A percentile compares a stretch with the other conserved stretches of the same genome.
phyloP scores from a whole-genome alignment of 2,797 vertebrate species.

The Phrynocephalus vlangalii region DNA sequence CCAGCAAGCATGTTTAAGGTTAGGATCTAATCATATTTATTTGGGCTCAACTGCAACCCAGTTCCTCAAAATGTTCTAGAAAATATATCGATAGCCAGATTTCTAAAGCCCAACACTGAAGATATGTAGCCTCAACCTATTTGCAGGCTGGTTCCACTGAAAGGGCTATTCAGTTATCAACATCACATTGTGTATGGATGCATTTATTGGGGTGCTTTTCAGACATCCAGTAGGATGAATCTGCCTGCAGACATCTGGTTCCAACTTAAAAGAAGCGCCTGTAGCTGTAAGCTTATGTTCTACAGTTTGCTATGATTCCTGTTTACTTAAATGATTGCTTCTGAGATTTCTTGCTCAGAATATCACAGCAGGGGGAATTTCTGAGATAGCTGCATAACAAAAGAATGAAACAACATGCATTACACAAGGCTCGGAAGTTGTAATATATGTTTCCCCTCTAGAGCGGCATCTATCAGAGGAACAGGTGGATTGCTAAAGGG shows the following conservation, averaged over 20 bases:
- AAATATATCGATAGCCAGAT: not conserved
- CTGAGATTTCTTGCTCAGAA: slow-evolving; percentile 40
- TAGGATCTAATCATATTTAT: not conserved
- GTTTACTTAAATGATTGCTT: slow-evolving; percentile 61
- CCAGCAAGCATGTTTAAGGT: not conserved
- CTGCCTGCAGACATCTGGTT: slow-evolving; percentile 37
- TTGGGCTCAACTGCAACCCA: too few relatives aligned
- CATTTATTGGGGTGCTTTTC: slow-evolving; percentile 17
- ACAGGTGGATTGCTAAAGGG: slow-evolving; percentile 51
- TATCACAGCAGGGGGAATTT: slow-evolving; percentile 48
- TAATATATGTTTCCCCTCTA: slow-evolving; percentile 39
- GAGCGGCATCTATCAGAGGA: slow-evolving; percentile 47
- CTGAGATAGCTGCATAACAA: slow-evolving; percentile 18
- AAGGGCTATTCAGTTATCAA: slow-evolving; percentile 9
- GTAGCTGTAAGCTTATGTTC: slow-evolving; percentile 25
- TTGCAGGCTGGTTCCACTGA: not conserved
- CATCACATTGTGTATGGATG: slow-evolving; percentile 1
- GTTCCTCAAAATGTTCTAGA: not conserved
- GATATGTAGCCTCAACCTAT: slow-evolving; percentile 10
- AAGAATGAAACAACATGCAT: slow-evolving; percentile 44
- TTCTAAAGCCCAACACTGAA: not conserved
- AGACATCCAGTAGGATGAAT: slow-evolving; percentile 24
- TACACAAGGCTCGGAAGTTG: slow-evolving; percentile 41
- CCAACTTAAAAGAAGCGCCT: slow-evolving; percentile 22
- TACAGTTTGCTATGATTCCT: slow-evolving; percentile 26